Conservation (phyloP, 2,113 vertebrate genomes). For the Menura novaehollandiae region DNA sequence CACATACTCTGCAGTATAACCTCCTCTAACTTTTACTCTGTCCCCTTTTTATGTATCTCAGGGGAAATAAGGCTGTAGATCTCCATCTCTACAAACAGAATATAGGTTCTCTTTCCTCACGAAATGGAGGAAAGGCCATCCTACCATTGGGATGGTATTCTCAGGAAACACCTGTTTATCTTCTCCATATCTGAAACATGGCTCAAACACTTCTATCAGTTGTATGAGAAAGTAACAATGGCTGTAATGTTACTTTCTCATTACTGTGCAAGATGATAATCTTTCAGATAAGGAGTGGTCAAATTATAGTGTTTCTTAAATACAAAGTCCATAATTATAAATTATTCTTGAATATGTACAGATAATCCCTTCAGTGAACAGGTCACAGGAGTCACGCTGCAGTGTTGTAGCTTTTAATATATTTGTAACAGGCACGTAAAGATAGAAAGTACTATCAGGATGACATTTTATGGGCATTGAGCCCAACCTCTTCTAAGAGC, state of each 20-base stretch:
- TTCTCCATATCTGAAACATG: neutral
- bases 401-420: neutral
- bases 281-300: neutral
- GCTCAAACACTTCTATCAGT: accelerated
- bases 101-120: neutral
- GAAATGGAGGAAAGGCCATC: neutral
- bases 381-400: accelerated
- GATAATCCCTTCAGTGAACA: neutral
- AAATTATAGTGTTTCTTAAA: neutral
- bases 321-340: neutral
- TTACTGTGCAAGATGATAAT: neutral
- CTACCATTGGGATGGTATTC: neutral
- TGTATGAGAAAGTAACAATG: neutral
- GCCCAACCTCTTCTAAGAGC: neutral
- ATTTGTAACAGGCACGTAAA: neutral
- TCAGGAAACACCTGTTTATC: neutral
- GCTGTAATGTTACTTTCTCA: neutral
- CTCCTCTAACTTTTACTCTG: neutral
- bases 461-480: neutral
- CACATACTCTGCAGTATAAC: neutral
- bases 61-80: neutral
- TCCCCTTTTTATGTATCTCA: neutral
- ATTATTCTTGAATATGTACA: neutral
- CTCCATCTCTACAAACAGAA: neutral
- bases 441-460: neutral